Evolutionary conservation across 2,113 vertebrate genomes (phyloP).

Genomic region (Lophotis ruficrista): DNA sequence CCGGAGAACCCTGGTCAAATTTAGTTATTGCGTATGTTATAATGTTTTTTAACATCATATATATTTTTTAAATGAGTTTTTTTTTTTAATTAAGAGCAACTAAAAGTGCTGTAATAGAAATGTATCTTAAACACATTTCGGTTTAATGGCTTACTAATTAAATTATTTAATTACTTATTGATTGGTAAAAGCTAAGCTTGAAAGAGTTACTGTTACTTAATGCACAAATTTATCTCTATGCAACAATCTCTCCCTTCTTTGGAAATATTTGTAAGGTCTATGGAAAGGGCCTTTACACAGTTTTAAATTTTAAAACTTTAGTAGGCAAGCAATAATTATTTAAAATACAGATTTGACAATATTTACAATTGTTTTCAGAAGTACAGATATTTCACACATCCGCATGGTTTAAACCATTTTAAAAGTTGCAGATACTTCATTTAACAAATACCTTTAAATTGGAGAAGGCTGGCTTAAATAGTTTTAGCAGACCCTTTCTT

Average conservation of each 20-base stretch:
- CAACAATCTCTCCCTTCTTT: background rate
- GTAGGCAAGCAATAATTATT: background rate
- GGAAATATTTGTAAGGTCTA: background rate
- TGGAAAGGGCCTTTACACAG: background rate
- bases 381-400: background rate
- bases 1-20: background rate
- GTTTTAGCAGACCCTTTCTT: slow-evolving; percentile 55
- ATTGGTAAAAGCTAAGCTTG: slow-evolving; percentile 45
- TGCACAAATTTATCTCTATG: background rate
- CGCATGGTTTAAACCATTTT: background rate
- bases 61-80: background rate
- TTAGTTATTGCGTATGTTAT: background rate
- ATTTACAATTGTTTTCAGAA: background rate
- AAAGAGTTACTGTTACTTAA: slow-evolving; percentile 10
- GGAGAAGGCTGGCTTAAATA: slow-evolving; percentile 23
- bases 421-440: background rate
- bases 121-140: slow-evolving; percentile 4
- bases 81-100: background rate
- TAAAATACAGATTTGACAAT: background rate
- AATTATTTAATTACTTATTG: slow-evolving; percentile 63
- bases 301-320: background rate
- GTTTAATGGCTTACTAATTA: slow-evolving; percentile 55
- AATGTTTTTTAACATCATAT: background rate
- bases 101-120: slow-evolving; percentile 14
- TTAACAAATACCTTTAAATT: slow-evolving; percentile 17